Conservation (phyloP, 2,888 invertebrate species). For the Hyposoter dolosus region DNA sequence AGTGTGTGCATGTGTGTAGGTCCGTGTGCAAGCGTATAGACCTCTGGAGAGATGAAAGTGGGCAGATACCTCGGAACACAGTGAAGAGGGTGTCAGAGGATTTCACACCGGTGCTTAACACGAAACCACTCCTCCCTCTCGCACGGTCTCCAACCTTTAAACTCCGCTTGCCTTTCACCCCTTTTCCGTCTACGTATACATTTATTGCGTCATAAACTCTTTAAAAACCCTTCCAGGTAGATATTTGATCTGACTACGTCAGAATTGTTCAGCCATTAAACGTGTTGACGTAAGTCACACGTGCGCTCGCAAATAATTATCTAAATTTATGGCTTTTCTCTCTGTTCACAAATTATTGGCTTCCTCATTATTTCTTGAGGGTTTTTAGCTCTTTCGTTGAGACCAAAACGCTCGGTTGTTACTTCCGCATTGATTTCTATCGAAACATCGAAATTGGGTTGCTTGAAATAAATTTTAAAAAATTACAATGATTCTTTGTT, state of each 20-base stretch:
- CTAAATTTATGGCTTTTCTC: neutral
- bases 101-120: slow-evolving; percentile 70
- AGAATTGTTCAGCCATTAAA: slow-evolving; percentile 27
- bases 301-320: neutral
- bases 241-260: slow-evolving; percentile 50
- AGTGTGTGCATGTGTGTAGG: neutral
- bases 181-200: slow-evolving; percentile 39
- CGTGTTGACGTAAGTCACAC: neutral
- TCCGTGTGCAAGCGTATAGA: slow-evolving; percentile 1
- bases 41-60: slow-evolving; percentile 21
- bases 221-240: slow-evolving; percentile 70
- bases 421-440: neutral
- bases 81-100: slow-evolving; percentile 50
- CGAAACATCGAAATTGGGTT: too few species aligned
- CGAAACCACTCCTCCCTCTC: slow-evolving; percentile 66
- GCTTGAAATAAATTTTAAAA: too few species aligned
- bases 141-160: slow-evolving; percentile 11
- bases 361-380: neutral
- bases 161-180: neutral
- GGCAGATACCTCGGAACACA: slow-evolving; percentile 21
- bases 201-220: slow-evolving; percentile 77
- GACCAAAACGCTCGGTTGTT: neutral
- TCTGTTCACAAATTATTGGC: neutral
- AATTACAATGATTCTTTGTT: too few species aligned
- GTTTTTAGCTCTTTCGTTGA: neutral